phyloP scores from a whole-genome alignment of 2,888 invertebrate genomes.

The Falcaria lacertinaria region DNA sequence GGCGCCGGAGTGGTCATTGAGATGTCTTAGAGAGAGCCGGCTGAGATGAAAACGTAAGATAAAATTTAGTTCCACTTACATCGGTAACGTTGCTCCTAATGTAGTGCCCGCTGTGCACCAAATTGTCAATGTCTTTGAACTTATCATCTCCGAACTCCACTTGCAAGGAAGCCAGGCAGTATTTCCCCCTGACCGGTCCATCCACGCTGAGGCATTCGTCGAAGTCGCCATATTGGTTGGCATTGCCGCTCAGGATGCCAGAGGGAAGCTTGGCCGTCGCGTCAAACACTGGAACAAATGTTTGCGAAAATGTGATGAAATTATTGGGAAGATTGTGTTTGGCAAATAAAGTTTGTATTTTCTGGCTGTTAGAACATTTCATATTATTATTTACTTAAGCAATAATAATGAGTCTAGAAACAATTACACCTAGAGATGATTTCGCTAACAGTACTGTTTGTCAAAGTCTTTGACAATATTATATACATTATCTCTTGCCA shows the following conservation, averaged over 20 bases:
- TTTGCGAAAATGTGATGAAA: conserved; percentile 1
- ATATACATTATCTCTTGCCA: no score
- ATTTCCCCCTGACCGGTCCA: conserved; percentile 79
- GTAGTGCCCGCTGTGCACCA: conserved; percentile 76
- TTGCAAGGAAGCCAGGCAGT: conserved; percentile 82
- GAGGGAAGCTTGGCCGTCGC: conserved; percentile 85
- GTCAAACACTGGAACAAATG: conserved; percentile 82
- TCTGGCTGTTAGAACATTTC: no score
- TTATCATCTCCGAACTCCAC: conserved; percentile 47
- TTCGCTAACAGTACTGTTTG: no score
- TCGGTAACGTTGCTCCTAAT: conserved; percentile 75
- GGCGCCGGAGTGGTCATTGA: no score
- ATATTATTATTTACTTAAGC: no score
- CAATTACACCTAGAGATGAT: no score
- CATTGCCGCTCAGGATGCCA: conserved; percentile 83
- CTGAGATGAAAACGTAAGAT: no score
- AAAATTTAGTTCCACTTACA: conserved; percentile 50
- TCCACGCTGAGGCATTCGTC: conserved; percentile 82
- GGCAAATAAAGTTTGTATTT: neutral
- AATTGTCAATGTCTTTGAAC: conserved; percentile 52
- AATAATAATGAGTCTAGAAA: no score
- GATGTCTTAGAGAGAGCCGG: no score
- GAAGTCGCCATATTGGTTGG: conserved; percentile 85
- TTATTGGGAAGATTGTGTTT: neutral
- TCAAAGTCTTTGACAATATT: no score